phyloP scores from a whole-genome alignment of 2,797 vertebrate species.

The Micrastur ruficollis region DNA sequence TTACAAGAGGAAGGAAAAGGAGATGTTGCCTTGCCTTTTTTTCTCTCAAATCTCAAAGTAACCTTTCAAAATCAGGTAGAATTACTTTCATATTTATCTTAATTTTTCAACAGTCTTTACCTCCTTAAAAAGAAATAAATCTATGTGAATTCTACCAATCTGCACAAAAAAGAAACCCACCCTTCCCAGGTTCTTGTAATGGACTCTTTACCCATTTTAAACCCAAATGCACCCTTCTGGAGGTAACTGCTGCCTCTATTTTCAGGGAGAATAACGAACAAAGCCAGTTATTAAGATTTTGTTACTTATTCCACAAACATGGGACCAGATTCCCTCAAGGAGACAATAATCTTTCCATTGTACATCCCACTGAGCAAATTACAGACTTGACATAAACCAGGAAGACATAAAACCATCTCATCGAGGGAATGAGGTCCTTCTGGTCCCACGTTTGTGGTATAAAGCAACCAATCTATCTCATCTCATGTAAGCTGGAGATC shows the following conservation, averaged over 20 bases:
- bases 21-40: neutral
- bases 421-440: neutral
- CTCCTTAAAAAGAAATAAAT: neutral
- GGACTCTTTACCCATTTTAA: neutral
- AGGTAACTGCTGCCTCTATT: neutral
- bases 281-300: neutral
- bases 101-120: neutral
- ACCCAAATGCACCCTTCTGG: neutral
- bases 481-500: neutral
- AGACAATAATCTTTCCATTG: neutral
- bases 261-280: neutral
- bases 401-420: neutral
- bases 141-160: neutral
- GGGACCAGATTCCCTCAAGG: neutral
- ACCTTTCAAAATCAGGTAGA: neutral
- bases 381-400: neutral
- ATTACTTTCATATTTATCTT: neutral
- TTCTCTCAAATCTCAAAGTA: neutral
- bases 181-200: neutral
- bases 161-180: neutral
- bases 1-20: neutral
- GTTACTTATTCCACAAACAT: neutral
- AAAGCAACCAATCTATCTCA: neutral
- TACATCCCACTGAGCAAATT: neutral
- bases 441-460: neutral